Base-by-base conservation (phyloP, 53 echinoderm and acorn worm genomes). In the Luidia sarsii region DNA sequence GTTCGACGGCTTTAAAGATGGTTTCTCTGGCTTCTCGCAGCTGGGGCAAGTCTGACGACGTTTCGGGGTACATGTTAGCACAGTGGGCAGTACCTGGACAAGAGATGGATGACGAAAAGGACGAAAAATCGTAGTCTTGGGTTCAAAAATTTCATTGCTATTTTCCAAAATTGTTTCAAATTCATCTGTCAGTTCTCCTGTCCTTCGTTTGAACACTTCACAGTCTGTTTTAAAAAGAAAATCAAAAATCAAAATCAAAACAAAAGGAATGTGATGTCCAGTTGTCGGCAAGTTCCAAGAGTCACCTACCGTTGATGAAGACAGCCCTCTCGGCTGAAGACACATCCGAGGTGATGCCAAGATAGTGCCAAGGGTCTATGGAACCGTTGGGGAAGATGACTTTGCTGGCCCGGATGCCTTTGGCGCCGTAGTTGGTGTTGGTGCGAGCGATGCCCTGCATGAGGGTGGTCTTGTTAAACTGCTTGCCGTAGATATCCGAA, bases 291-390 rank as follows among this genome's bases (percentile, higher is more conserved):
- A n/a, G n/a, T n/a, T n/a, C 18, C 18, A 48, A 48, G 2, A 27
- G 8, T 27, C 16, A 62, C 80, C 70, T 46, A 90, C 93, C 97
- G 55, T 89, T 74, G 35, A 97, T 97, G 37, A 75, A 97, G 29
- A 97, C 83, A 27, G 97, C 97, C 24, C 64, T 72, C 25, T 88
- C 82, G 9, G 81, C 71, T 1, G 80, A 52, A 0, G 90, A 81
- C 36, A 90, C 53, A 53, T 84, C 80, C 48, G 72, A 83, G 22
- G 80, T 68, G 64, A 97, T 89, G 8, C 97, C 97, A 59, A 97
- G 65, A 4, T 79, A 87, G 77, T 97, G 97, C 97, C 97, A 97
- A 9, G 93, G 97, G 61, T 97, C 97, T n/a, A 97, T 97, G 50
- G 89, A 94, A 21, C 97, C 97, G 39, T 97, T 97, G 38, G 97